A percentile compares a stretch with the other conserved stretches of the same genome.
Conservation (phyloP, 1,140 invertebrate genomes). For the Bathynomus jamesi region DNA sequence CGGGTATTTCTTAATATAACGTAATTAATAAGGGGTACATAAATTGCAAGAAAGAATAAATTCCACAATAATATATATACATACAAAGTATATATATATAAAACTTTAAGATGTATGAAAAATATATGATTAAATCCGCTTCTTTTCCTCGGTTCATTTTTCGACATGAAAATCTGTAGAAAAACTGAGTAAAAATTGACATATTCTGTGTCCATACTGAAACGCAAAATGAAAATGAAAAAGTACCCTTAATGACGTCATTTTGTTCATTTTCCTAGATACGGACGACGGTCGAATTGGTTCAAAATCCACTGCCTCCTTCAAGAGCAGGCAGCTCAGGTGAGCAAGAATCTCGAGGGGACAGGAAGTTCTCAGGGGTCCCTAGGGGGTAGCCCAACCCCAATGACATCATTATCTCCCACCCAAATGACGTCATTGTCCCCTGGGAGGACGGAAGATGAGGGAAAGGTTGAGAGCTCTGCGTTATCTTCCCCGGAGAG, state of each 20-base stretch:
- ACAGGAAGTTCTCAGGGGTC: background rate
- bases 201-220: too few relatives aligned
- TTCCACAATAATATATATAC: too few relatives aligned
- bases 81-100: too few relatives aligned
- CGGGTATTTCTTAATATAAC: too few relatives aligned
- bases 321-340: constrained; percentile 52
- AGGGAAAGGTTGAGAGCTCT: constrained; percentile 25
- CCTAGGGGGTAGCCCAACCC: constrained; percentile 4
- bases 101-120: too few relatives aligned
- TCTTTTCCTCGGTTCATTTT: too few relatives aligned
- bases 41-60: too few relatives aligned
- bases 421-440: constrained; percentile 22
- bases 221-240: too few relatives aligned
- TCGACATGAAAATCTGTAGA: too few relatives aligned
- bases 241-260: background rate
- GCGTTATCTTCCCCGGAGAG: constrained; percentile 32
- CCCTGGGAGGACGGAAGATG: constrained; percentile 26
- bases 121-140: too few relatives aligned
- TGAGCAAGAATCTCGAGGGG: constrained; percentile 21
- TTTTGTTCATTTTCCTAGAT: constrained; percentile 30
- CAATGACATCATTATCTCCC: constrained; percentile 4
- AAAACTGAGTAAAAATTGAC: too few relatives aligned
- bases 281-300: constrained; percentile 47
- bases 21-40: too few relatives aligned
- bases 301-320: constrained; percentile 48